Percentiles rank a stretch among this genome's conserved stretches.
phyloP scores from a whole-genome alignment of 92 coral and sea anemone species.

The Phenganax subtilis region DNA sequence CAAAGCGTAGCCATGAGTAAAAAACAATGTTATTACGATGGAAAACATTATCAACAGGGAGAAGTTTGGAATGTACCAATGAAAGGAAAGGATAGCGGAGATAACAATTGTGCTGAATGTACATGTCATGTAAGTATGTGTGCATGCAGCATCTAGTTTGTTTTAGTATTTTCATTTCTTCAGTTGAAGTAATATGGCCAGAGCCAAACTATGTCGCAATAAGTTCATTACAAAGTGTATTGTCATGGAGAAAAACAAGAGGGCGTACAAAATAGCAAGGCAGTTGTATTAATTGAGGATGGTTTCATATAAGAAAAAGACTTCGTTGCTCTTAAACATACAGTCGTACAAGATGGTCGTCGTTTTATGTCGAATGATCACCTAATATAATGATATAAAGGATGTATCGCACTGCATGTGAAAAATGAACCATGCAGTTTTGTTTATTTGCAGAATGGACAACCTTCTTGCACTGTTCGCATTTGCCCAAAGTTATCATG shows the following conservation, averaged over 20 bases:
- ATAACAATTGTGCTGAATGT: slow-evolving; percentile 33
- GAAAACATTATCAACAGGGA: slow-evolving; percentile 30
- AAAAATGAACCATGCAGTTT: slow-evolving; percentile 25
- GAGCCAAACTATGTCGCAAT: slow-evolving; percentile 29
- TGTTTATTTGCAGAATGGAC: slow-evolving; percentile 53
- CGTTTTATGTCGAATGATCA: too few relatives aligned
- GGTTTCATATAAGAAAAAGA: too few relatives aligned
- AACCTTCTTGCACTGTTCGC: slow-evolving; percentile 62
- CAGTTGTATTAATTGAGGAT: too few relatives aligned
- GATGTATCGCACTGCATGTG: slow-evolving; percentile 58
- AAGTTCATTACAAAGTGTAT: slow-evolving; percentile 43
- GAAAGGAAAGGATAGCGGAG: background rate
- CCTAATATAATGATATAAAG: background rate
- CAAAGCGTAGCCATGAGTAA: background rate
- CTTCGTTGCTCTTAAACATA: too few relatives aligned
- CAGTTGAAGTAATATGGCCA: background rate
- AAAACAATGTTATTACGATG: slow-evolving; percentile 8
- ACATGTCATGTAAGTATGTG: slow-evolving; percentile 24
- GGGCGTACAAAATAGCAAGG: too few relatives aligned
- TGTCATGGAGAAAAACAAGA: background rate
- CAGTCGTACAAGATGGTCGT: too few relatives aligned
- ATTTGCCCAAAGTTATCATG: slow-evolving; percentile 57
- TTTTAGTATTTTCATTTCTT: background rate
- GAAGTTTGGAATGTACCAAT: slow-evolving; percentile 21
- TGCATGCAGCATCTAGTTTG: background rate